phyloP scores from a whole-genome alignment of 1,140 invertebrate genomes.

The Harpegnathos saltator region DNA sequence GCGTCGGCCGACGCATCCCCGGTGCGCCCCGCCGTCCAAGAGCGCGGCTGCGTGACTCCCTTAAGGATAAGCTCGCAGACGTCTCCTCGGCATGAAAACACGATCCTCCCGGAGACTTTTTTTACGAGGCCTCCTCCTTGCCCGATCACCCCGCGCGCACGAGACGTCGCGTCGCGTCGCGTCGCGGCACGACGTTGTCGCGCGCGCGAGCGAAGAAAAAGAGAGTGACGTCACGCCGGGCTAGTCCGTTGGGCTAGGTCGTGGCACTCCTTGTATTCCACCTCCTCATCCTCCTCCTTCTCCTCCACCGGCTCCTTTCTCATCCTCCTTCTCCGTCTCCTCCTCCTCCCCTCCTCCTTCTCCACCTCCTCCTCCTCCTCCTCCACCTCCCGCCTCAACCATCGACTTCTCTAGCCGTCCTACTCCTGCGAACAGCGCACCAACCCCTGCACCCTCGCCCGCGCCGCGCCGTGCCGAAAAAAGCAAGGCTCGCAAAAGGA shows the following conservation, averaged over 20 bases:
- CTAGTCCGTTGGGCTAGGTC: constrained; percentile 81
- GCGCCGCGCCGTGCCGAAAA: constrained; percentile 80
- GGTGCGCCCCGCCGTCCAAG: constrained; percentile 17
- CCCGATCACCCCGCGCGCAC: constrained; percentile 70
- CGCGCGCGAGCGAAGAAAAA: constrained; percentile 61
- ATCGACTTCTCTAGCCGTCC: constrained; percentile 44
- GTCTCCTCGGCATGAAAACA: not conserved
- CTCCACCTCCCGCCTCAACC: constrained; percentile 41
- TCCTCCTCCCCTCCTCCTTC: constrained; percentile 44
- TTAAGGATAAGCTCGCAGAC: not conserved
- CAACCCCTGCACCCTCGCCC: constrained; percentile 64
- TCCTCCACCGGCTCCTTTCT: constrained; percentile 20
- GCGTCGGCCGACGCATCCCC: not conserved
- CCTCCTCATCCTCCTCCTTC: constrained; percentile 32
- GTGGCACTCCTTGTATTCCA: constrained; percentile 68
- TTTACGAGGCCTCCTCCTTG: constrained; percentile 58
- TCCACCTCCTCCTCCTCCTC: constrained; percentile 22
- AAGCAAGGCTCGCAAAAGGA: constrained; percentile 86
- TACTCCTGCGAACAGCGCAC: constrained; percentile 65
- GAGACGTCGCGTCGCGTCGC: constrained; percentile 72
- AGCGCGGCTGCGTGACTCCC: not conserved
- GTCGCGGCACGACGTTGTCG: constrained; percentile 70
- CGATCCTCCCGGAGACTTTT: not conserved
- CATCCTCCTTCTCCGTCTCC: constrained; percentile 9
- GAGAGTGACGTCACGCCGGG: constrained; percentile 76